A percentile compares a stretch with the other conserved stretches of the same genome.
phyloP scores from a whole-genome alignment of 2,113 vertebrate species.

The Hemiscyllium ocellatum region DNA sequence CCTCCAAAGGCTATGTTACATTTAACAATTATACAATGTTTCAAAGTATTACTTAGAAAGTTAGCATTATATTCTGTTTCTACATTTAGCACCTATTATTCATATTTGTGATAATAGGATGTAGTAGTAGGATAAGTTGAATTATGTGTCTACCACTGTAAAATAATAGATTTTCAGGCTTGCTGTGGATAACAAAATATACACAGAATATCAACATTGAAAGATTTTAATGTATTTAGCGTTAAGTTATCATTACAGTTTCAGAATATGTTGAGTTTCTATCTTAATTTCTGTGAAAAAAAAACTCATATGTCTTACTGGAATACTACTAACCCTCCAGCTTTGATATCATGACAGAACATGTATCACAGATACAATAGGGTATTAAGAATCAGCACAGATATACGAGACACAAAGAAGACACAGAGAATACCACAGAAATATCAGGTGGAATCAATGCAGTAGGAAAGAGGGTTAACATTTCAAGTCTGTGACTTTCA shows the following conservation, averaged over 20 bases:
- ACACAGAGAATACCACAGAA: too few relatives aligned
- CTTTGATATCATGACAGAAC: not conserved
- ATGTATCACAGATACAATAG: not conserved
- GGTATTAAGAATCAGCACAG: not conserved
- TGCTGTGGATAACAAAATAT: not conserved
- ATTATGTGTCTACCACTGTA: not conserved
- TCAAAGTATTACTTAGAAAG: not conserved
- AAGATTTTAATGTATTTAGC: not conserved
- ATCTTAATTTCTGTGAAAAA: not conserved
- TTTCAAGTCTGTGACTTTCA: not conserved
- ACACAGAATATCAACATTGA: not conserved
- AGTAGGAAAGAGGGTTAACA: not conserved
- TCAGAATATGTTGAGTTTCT: not conserved
- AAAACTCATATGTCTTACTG: not conserved
- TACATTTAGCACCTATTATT: not conserved
- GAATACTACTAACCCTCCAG: not conserved
- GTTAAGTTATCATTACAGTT: not conserved
- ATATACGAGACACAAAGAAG: not conserved
- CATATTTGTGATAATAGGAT: not conserved
- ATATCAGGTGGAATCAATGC: too few relatives aligned
- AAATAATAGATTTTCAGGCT: not conserved
- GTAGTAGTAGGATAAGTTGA: not conserved
- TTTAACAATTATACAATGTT: not conserved
- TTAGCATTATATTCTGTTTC: not conserved
- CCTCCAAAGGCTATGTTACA: not conserved